A percentile compares a stretch with the other conserved stretches of the same genome.
phyloP scores from a whole-genome alignment of 1,140 invertebrate species.

The Lordiphosa collinella region DNA sequence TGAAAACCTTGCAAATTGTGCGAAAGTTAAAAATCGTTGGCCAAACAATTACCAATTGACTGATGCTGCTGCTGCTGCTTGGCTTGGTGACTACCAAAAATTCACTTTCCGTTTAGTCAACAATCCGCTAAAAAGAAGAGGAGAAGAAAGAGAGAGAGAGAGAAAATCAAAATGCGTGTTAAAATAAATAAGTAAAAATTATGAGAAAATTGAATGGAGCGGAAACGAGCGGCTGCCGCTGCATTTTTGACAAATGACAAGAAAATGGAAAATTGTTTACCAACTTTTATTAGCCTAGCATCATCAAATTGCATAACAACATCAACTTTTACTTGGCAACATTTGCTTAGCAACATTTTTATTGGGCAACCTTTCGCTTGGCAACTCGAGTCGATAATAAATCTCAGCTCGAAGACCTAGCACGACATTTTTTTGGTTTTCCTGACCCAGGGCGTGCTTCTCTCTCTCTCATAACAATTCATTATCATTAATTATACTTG shows the following conservation, averaged over 20 bases:
- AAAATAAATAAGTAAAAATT: constrained; percentile 30
- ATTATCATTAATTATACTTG: constrained; percentile 77
- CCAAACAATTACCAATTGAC: constrained; percentile 6
- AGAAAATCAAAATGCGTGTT: constrained; percentile 41
- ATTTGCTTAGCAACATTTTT: constrained; percentile 56
- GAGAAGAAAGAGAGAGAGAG: not conserved
- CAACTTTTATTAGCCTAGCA: constrained; percentile 51
- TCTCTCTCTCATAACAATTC: constrained; percentile 61
- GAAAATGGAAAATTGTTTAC: constrained; percentile 39
- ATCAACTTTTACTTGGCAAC: constrained; percentile 57
- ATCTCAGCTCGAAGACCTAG: constrained; percentile 35
- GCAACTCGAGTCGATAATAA: constrained; percentile 45
- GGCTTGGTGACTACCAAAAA: constrained; percentile 1
- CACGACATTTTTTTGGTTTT: constrained; percentile 47
- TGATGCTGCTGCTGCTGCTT: not conserved
- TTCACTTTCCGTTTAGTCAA: constrained; percentile 14
- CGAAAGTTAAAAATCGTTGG: constrained; percentile 32
- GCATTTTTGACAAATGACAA: constrained; percentile 50
- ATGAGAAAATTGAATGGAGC: constrained; percentile 32
- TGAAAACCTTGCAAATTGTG: constrained; percentile 41
- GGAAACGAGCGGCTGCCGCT: constrained; percentile 23
- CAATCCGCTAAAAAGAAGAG: constrained; percentile 8
- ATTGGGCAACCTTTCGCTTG: constrained; percentile 56
- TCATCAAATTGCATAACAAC: constrained; percentile 51
- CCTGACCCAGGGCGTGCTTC: constrained; percentile 34